Percentiles rank a stretch among this genome's conserved stretches.
Evolutionary conservation across 1,140 invertebrate species (phyloP).

Genomic region (Holcopasites calliopsidis): DNA sequence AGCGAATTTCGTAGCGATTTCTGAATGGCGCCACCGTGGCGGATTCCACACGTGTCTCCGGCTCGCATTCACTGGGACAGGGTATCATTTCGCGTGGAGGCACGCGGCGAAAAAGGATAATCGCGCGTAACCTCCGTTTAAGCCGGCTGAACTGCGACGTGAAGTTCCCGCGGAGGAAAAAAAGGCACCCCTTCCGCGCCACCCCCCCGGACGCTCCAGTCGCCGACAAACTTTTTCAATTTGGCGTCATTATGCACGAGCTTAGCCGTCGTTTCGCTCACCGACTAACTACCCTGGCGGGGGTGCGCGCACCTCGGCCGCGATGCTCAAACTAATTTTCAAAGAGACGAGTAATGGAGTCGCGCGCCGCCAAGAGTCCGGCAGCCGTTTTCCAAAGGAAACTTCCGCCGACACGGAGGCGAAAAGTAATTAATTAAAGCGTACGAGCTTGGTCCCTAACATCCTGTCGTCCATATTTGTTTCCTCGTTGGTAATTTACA

Average conservation of each 20-base stretch:
- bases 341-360: conserved; percentile 59
- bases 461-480: not conserved
- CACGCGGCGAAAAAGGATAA: conserved; percentile 43
- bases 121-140: conserved; percentile 61
- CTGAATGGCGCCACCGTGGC: not conserved
- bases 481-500: conserved; percentile 12
- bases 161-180: conserved; percentile 44
- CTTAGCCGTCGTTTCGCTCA: conserved; percentile 53
- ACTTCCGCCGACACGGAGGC: conserved; percentile 35
- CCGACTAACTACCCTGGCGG: conserved; percentile 41
- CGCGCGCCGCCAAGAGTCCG: conserved; percentile 44
- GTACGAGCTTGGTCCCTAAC: conserved; percentile 23
- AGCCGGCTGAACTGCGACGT: conserved; percentile 53
- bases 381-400: conserved; percentile 9
- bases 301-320: not conserved
- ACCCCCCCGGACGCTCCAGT: conserved; percentile 11
- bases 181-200: no score
- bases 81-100: not conserved
- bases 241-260: conserved; percentile 71
- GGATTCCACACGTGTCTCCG: not conserved
- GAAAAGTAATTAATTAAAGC: conserved; percentile 59
- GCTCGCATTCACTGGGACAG: not conserved
- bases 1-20: not conserved
- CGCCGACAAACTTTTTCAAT: conserved; percentile 73
- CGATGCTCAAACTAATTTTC: conserved; percentile 57